phyloP scores from a whole-genome alignment of 2,113 vertebrate genomes.

The Lasiurus borealis region DNA sequence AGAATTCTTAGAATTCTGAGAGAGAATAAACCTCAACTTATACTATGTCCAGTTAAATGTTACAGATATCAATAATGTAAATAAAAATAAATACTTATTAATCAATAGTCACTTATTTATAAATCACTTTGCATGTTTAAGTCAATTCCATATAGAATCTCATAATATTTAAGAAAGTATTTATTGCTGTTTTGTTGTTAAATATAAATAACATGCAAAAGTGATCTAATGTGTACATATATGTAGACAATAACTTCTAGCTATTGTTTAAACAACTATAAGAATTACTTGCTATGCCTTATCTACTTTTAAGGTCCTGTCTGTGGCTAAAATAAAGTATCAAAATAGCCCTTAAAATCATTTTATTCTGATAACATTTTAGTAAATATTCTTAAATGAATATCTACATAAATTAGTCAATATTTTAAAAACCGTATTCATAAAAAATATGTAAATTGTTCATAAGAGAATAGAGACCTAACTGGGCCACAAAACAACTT shows the following conservation, averaged over 20 bases:
- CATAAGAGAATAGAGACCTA: neutral
- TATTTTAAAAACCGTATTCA: neutral
- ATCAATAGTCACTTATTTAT: neutral
- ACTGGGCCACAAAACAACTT: neutral
- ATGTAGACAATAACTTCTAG: neutral
- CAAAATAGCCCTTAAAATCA: neutral
- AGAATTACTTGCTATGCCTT: neutral
- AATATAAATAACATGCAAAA: neutral
- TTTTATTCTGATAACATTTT: neutral
- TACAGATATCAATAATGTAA: neutral
- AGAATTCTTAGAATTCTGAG: slow-evolving; percentile 30
- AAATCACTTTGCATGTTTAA: neutral
- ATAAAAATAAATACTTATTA: slow-evolving; percentile 3
- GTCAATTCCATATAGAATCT: neutral
- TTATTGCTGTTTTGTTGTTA: neutral
- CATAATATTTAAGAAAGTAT: neutral
- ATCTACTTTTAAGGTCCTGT: neutral
- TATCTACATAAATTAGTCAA: neutral
- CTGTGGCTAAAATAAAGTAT: neutral
- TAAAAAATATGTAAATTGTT: neutral
- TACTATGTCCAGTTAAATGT: neutral
- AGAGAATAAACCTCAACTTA: neutral
- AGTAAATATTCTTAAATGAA: neutral
- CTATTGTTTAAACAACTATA: neutral
- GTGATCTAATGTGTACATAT: neutral